These are phyloP conservation scores for Umimayanthus kanabou DNA, from an alignment of 92 coral and sea anemone species.

Conservation along the genomic window DNA sequence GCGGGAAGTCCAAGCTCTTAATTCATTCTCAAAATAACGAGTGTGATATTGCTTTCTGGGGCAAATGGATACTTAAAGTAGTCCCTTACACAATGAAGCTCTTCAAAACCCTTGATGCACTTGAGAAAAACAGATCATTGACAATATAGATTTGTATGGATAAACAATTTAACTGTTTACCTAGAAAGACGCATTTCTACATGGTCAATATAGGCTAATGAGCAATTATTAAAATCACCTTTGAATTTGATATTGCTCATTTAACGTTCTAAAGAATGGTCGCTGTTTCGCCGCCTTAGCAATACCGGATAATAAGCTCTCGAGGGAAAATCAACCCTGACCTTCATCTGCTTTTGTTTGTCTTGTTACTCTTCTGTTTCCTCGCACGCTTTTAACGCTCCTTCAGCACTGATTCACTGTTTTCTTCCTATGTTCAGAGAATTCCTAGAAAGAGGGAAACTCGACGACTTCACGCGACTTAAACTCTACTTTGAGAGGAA, in stretches of 20 bases:
- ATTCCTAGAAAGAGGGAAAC: slow-evolving; percentile 88
- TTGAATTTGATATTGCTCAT: slow-evolving; percentile 41
- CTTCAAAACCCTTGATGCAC: slow-evolving; percentile 40
- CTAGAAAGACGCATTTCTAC: slow-evolving; percentile 45
- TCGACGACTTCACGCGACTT: slow-evolving; percentile 88
- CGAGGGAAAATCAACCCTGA: slow-evolving; percentile 30
- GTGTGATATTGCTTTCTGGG: slow-evolving; percentile 1
- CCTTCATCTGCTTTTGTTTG: slow-evolving; percentile 15
- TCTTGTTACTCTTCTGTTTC: not conserved
- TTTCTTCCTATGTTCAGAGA: slow-evolving; percentile 62
- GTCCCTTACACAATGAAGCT: slow-evolving; percentile 27
- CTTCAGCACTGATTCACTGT: not conserved
- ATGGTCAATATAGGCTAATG: slow-evolving; percentile 45
- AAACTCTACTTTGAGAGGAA: slow-evolving; percentile 94
- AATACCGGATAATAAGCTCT: slow-evolving; percentile 19
- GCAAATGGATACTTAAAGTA: slow-evolving; percentile 15
- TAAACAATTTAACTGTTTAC: slow-evolving; percentile 50
- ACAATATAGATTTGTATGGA: slow-evolving; percentile 50
- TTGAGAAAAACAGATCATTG: slow-evolving; percentile 45
- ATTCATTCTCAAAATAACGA: slow-evolving; percentile 28
- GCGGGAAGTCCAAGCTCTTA: slow-evolving; percentile 15
- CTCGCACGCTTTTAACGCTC: not conserved
- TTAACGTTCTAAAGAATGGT: slow-evolving; percentile 23
- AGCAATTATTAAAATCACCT: slow-evolving; percentile 20
- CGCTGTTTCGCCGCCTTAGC: slow-evolving; percentile 17